These are phyloP conservation scores for Lasioglossum zephyrum DNA, from an alignment of 2,888 invertebrate genomes.

Conservation along the genomic window DNA sequence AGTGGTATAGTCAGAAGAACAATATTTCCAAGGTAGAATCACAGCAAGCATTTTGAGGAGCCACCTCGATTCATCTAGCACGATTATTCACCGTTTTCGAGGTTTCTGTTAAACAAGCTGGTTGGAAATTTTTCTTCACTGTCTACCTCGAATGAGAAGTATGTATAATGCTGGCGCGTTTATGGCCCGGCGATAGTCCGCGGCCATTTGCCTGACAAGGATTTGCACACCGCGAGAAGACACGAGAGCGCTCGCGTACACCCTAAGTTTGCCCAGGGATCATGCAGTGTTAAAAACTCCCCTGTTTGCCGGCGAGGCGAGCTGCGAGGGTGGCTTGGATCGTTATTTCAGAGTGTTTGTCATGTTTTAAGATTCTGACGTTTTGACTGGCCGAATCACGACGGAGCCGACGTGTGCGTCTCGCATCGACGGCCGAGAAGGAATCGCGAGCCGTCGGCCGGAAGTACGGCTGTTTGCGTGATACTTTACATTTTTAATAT, in stretches of 20 bases:
- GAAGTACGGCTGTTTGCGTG: background rate
- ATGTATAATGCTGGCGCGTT: constrained; percentile 29
- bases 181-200: constrained; percentile 51
- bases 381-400: constrained; percentile 81
- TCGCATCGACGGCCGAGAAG: constrained; percentile 22
- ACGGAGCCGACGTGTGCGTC: constrained; percentile 42
- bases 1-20: background rate
- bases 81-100: constrained; percentile 7
- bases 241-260: constrained; percentile 66
- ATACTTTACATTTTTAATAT: background rate
- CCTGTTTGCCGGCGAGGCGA: constrained; percentile 81
- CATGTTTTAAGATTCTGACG: constrained; percentile 84
- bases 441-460: constrained; percentile 1
- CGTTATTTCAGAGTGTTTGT: constrained; percentile 84
- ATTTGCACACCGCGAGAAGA: constrained; percentile 69
- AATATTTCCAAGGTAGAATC: background rate
- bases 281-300: constrained; percentile 84
- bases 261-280: constrained; percentile 83
- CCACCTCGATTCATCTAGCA: background rate
- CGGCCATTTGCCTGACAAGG: constrained; percentile 66
- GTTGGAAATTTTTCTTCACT: background rate
- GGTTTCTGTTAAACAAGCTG: background rate
- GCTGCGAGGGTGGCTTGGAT: constrained; percentile 79
- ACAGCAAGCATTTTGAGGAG: background rate
- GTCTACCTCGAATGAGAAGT: background rate